Base-by-base conservation (phyloP, 2,113 vertebrate genomes). In the Nycticebus coucang region DNA sequence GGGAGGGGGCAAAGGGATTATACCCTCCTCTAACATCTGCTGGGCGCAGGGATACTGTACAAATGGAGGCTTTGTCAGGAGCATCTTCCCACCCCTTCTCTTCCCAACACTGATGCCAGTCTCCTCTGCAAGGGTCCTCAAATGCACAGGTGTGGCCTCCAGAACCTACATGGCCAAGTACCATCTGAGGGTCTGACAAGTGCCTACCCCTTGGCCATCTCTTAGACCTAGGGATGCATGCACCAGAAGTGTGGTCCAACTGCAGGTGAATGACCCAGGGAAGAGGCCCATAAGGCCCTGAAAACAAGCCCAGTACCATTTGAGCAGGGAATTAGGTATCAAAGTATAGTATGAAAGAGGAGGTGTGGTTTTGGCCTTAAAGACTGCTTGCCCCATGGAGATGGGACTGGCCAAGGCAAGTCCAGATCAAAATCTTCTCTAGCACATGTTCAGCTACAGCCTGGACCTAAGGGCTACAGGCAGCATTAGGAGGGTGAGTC, bases 311-410 rank as follows among this genome's bases (percentile, higher is more conserved):
- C 17, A 9, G 24, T 9, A 12, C 24, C 45, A n/a, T 68, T 55
- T 19, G 7, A n/a, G n/a, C 59, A 57, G 37, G 69, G 35, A 81
- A 41, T 13, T 41, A 2, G 75, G 10, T 45, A 45, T 30, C 15
- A 53, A 35, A 53, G 33, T 28, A 4, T 15, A 41, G 66, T 55
- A 79, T 13, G 60, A 28, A 28, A 28, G 41, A 26, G 50, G n/a
- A 69, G 6, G 18, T 26, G 8, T 55, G 50, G n/a, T 72, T 95
- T 75, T 41, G 85, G 28, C 45, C 59, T 89, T 35, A 9, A 12
- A 28, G 33, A 50, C 10, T 68, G 35, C 33, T n/a, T 45, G 30
- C 14, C 41, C 71, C 2, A 0, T 17, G 0, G 19, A 13, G 26
- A 7, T n/a, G 45, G 30, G 30, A 9, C 13, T 30, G 66, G 33